Base-by-base conservation (phyloP, 2,797 vertebrate species). In the Garrulus glandarius region DNA sequence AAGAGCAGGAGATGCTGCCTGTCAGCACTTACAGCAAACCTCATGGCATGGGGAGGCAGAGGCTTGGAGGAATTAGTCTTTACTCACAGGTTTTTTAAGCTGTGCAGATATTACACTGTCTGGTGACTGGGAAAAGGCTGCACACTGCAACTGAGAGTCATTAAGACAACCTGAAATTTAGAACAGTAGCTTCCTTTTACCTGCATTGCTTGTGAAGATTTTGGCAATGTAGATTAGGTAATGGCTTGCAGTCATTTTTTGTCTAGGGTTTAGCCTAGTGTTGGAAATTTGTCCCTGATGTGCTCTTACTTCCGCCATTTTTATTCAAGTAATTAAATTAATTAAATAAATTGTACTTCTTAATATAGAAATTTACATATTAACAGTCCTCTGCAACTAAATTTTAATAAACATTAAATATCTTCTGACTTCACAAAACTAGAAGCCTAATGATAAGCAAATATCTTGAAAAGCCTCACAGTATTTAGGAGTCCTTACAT, bases 331-430 rank as follows among this genome's bases (percentile, higher is more conserved):
- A 88, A 89, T 84, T 94, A 55, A 95, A 95, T 95, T 93, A 87
- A 89, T 95, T 95, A 96, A 95, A 82, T 94, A 93, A 43, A 34
- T 85, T 84, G 9, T 63, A 78, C 79, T 95, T 70, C 53, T 93
- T 92, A 87, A 96, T 89, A 90, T 85, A 93, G 41, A 52, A 68
- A 89, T 83, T 95, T 92, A 82, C 44, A 81, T 90, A 91, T 86
- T 96, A 91, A 70, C 69, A 82, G 79, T 96, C 63, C 49, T 91
- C 82, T 80, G 19, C 75, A 96, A 72, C 84, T 95, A 79, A 75
- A 93, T 97, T 89, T 96, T 95, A 92, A 92, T 93, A 94, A 92
- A 93, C 90, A n/a, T 95, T 92, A 94, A 92, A n/a, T 95, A 81
- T 91, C 96, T 95, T 65, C 74, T 96, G 77, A 87, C 60, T 89